Conservation (phyloP, 2,797 vertebrate genomes). For the Leucoraja ocellata region DNA sequence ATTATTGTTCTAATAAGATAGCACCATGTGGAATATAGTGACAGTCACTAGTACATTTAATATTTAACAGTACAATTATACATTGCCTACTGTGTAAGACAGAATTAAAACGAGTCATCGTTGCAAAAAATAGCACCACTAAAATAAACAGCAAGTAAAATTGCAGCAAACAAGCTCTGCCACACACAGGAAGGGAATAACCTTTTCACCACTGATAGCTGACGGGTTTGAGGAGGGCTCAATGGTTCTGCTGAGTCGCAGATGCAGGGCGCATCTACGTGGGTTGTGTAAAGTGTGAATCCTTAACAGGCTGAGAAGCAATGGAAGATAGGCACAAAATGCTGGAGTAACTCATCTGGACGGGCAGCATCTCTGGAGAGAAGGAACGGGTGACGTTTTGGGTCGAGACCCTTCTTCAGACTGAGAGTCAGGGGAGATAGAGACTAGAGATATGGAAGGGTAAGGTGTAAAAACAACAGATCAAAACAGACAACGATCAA, state of each 20-base stretch:
- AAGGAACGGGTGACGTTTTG: no score
- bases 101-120: constrained; percentile 53
- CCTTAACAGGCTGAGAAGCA: constrained; percentile 40
- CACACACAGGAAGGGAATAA: constrained; percentile 54
- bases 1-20: constrained; percentile 48
- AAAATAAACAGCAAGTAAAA: constrained; percentile 40
- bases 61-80: constrained; percentile 64
- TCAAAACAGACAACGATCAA: no score
- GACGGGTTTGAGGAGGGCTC: background rate
- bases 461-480: no score
- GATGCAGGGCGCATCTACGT: background rate
- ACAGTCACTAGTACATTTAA: constrained; percentile 63
- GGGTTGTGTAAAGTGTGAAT: constrained; percentile 51
- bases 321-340: background rate
- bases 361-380: no score
- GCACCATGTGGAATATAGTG: constrained; percentile 71
- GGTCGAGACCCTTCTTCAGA: no score
- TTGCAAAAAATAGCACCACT: constrained; percentile 45
- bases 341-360: no score
- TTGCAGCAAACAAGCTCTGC: constrained; percentile 46
- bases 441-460: no score
- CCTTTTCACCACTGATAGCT: constrained; percentile 38
- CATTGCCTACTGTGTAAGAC: constrained; percentile 43
- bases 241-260: background rate
- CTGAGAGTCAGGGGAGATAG: no score